Conservation (phyloP, 2,113 vertebrate species). For the Psammodynastes pulverulentus region DNA sequence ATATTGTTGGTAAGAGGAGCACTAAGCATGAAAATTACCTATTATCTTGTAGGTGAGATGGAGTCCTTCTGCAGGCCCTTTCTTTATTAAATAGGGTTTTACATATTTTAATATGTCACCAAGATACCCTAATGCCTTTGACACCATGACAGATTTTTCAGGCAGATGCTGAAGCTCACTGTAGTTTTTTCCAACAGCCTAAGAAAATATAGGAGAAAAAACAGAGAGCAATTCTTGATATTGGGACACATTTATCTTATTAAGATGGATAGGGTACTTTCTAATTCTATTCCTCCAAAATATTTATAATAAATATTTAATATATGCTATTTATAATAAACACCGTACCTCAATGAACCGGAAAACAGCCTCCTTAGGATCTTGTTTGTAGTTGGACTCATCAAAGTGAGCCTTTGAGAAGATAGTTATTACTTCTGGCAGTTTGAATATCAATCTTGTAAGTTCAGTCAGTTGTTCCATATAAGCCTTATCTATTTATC, state of each 20-base stretch:
- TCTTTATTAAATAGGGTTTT: conserved; percentile 87
- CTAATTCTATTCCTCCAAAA: conserved; percentile 9
- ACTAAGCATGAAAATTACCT: conserved; percentile 71
- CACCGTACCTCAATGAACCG: conserved; percentile 86
- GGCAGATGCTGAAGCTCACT: conserved; percentile 76
- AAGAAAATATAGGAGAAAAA: conserved; percentile 40
- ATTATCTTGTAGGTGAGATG: conserved; percentile 84
- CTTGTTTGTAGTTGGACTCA: conserved; percentile 66
- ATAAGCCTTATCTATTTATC: conserved; percentile 73
- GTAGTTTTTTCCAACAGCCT: conserved; percentile 86
- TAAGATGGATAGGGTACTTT: background rate
- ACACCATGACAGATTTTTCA: conserved; percentile 86
- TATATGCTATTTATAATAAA: conserved; percentile 23
- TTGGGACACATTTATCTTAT: background rate
- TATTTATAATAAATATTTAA: conserved; percentile 26
- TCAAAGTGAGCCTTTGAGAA: conserved; percentile 74
- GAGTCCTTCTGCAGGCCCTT: conserved; percentile 81
- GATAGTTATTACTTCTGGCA: conserved; percentile 85
- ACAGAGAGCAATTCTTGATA: background rate
- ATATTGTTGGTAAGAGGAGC: background rate
- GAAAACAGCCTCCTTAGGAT: conserved; percentile 78
- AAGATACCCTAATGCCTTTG: conserved; percentile 84
- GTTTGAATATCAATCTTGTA: conserved; percentile 85
- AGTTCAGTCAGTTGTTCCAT: conserved; percentile 85
- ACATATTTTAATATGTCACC: conserved; percentile 92